Conservation (phyloP, 2,113 vertebrate species). For the Varanus komodoensis region DNA sequence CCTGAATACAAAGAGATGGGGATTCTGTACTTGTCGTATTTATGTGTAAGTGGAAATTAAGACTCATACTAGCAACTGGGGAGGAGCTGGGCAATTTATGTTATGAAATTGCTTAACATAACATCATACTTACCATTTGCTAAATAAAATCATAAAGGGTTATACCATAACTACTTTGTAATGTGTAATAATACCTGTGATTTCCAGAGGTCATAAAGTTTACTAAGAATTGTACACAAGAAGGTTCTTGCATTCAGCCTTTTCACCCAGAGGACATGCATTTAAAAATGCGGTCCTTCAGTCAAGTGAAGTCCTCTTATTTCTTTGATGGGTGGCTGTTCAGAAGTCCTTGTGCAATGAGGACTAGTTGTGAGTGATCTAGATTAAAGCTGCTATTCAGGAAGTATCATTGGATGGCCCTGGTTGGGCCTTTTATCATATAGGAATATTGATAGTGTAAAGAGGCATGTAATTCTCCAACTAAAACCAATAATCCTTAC, state of each 20-base stretch:
- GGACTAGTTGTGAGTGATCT: neutral
- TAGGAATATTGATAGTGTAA: neutral
- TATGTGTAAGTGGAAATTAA: constrained; percentile 31
- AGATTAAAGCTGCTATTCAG: neutral
- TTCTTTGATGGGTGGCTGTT: neutral
- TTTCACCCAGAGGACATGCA: neutral
- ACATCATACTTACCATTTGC: constrained; percentile 8
- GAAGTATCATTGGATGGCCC: neutral
- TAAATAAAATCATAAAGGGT: neutral
- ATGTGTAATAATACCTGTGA: neutral
- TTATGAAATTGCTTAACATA: neutral
- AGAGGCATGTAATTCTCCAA: neutral
- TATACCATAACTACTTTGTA: neutral
- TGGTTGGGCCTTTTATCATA: neutral
- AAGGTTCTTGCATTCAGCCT: neutral
- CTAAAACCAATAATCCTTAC: neutral
- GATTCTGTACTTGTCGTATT: constrained; percentile 11
- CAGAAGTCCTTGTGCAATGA: neutral
- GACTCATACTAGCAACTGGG: fast-evolving
- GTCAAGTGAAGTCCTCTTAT: neutral
- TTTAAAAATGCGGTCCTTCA: too few relatives aligned
- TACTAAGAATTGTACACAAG: neutral
- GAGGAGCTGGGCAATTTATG: neutral
- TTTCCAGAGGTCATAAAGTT: neutral
- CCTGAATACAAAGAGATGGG: constrained; percentile 38